Conservation (phyloP, 2,888 invertebrate species). For the Gisinianus flammeolus region DNA sequence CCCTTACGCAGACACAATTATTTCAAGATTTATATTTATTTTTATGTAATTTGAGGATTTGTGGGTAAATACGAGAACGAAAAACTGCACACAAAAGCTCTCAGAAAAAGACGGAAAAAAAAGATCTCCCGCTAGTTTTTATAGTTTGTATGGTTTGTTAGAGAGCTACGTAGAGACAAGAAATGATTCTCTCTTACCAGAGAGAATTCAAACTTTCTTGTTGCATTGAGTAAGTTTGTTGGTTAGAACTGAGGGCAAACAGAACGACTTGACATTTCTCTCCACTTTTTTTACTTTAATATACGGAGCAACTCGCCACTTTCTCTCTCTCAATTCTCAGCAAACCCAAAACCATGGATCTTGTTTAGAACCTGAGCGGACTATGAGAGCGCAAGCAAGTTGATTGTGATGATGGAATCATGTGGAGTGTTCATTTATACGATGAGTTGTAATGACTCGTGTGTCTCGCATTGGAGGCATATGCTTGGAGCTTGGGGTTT, state of each 20-base stretch:
- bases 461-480: slow-evolving; percentile 17
- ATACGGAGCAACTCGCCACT: neutral
- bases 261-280: slow-evolving; percentile 2
- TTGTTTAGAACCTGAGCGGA: neutral
- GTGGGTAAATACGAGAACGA: neutral
- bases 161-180: neutral
- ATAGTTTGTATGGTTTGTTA: neutral
- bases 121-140: neutral
- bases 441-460: slow-evolving; percentile 26
- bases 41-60: neutral
- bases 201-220: too few relatives aligned
- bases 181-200: neutral
- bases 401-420: slow-evolving; percentile 21
- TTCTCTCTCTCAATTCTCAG: neutral
- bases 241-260: neutral
- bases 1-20: neutral
- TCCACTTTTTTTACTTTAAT: neutral
- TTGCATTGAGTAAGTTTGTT: neutral
- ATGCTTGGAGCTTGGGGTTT: neutral
- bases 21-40: neutral
- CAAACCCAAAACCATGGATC: neutral
- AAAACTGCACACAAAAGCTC: neutral
- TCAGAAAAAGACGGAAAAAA: neutral
- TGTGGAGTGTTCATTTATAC: slow-evolving; percentile 26
- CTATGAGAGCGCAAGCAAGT: neutral